Base-by-base conservation (phyloP, 2,888 invertebrate species). In the Polydrusus pterygomalis region DNA sequence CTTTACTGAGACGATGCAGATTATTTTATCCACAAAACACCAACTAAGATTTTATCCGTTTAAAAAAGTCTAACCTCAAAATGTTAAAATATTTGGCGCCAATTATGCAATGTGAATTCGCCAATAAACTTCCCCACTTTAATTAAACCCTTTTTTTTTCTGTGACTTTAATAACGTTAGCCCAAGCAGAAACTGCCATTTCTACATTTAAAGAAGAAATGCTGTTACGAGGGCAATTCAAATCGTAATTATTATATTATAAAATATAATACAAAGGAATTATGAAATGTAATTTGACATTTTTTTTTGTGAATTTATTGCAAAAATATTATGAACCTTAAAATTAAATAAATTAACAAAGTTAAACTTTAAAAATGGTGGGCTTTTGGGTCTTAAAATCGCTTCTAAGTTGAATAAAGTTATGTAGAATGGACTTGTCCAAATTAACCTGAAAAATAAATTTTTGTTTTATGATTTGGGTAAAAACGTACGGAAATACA, bases 341-440 rank as follows among this genome's bases (percentile, higher is more conserved):
- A 54, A n/a, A 54, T 5, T 30, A 58, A 34, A 58, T 9, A 17
- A 38, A 13, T 34, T 58, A 58, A 58, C 58, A 58, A n/a, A 34
- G 15, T 78, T 81, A 84, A 0, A 81, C 80, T 76, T 82, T 84
- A 43, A 85, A 80, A 75, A 85, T 82, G 65, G 77, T 81, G 68
- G 84, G 85, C 86, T 96, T 96, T 84, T 96, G 95, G 63, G 93
- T 93, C 87, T 97, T 97, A 89, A 95, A 98, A 89, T 99, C 99
- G 5, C 95, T 94, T 75, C 99, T 91, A 34, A 98, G 91, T 87
- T 98, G 97, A 81, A 99, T 96, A 88, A 99, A 99, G 88, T 94
- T 97, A 81, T 95, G 91, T 40, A 99, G 90, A 78, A 98, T 94
- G 0, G 95, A 93, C 81, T 95, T 94, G 86, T 99, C 99, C 86